These are phyloP conservation scores for Phaethornis superciliosus DNA, from an alignment of 2,113 vertebrate genomes.

Conservation along the genomic window DNA sequence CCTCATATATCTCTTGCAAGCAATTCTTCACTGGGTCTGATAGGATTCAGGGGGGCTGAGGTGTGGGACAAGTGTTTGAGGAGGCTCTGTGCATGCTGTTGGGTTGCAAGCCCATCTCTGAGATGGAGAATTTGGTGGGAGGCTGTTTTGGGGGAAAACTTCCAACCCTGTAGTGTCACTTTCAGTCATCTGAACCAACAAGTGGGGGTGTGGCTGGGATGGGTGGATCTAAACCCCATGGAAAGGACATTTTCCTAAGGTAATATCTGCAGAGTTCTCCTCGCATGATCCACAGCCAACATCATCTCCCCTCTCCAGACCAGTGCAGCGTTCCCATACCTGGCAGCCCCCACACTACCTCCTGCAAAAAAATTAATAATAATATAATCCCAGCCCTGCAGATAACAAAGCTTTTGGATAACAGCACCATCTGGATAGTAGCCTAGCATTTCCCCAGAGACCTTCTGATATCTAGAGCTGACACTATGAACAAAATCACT, in stretches of 20 bases:
- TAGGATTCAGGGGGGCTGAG: neutral
- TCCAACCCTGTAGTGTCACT: accelerated
- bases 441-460: neutral
- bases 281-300: neutral
- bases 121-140: neutral
- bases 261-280: neutral
- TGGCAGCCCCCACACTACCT: accelerated
- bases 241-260: neutral
- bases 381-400: neutral
- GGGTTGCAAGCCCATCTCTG: neutral
- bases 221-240: accelerated
- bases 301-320: neutral
- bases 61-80: accelerated
- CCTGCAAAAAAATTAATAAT: neutral
- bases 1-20: neutral
- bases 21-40: neutral
- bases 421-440: neutral
- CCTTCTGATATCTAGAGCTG: neutral
- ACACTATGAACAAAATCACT: neutral
- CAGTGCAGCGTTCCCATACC: accelerated
- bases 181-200: neutral
- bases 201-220: accelerated
- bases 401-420: neutral
- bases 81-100: neutral
- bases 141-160: neutral